Base-by-base conservation (phyloP, 2,797 vertebrate species). In the Sphaeramia orbicularis region DNA sequence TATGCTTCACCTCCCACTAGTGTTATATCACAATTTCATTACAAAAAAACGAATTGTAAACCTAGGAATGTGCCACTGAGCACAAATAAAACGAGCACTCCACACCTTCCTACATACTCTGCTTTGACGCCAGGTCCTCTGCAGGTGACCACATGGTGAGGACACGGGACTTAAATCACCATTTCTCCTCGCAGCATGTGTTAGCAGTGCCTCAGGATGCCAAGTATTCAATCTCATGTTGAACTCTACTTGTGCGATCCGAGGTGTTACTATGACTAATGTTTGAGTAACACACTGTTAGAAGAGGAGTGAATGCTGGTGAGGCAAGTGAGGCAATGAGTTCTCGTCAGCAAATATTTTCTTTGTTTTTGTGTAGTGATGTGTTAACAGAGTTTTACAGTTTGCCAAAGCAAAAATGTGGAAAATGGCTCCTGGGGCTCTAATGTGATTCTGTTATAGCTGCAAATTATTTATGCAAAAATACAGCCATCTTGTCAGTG, bases 181-280 rank as follows among this genome's bases (percentile, higher is more conserved):
- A 5, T 65, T 79, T 70, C 68, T 78, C 58, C 53, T 63, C 71
- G 15, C 80, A 79, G 81, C 54, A 4, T 57, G 60, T 14, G 41
- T 41, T 7, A 11, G 63, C 41, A 0, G 3, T 8, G 15, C 52
- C 68, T 49, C 45, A 4, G 54, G 40, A 75, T 24, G 43, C 38
- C 10, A 1, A 59, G 45, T 16, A 73, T 40, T 19, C 32, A 48
- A 24, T 60, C 45, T 51, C 42, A 58, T 0, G 4, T 24, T 52
- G 24, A 68, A 67, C 35, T 58, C 18, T 4, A 58, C 32, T 15
- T 51, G 18, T 41, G 19, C 45, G 53, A 58, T 48, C 37, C 8
- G 8, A 64, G 56, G 1, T 53, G 51, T 65, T 51, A 54, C 65
- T 55, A 41, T 47, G 53, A 63, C 27, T 72, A 58, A 47, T 3